Conservation (phyloP, 2,888 invertebrate species). For the Diplolepis rosae region DNA sequence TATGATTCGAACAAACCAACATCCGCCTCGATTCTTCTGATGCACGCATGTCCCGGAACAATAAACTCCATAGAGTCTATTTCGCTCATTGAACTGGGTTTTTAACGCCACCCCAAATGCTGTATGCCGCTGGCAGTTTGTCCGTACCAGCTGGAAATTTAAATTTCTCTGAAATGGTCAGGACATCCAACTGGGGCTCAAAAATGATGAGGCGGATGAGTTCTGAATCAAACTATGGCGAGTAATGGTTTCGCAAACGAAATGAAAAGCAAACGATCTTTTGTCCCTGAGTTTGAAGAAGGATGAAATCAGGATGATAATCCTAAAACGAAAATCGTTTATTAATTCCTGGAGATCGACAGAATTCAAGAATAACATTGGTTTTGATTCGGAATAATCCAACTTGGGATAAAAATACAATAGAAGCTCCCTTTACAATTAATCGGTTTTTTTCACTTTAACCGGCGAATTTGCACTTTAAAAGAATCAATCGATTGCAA, state of each 20-base stretch:
- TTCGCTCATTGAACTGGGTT: constrained; percentile 25
- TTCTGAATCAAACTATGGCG: constrained; percentile 42
- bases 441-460: neutral
- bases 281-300: constrained; percentile 31
- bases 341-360: neutral
- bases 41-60: constrained; percentile 37
- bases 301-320: neutral
- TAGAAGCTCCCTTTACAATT: neutral
- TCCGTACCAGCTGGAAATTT: constrained; percentile 37
- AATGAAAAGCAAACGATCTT: constrained; percentile 46
- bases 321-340: neutral
- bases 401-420: neutral
- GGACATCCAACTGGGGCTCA: constrained; percentile 39
- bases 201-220: constrained; percentile 30
- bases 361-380: neutral
- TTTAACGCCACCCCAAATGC: constrained; percentile 41
- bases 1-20: neutral
- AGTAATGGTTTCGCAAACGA: constrained; percentile 47
- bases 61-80: constrained; percentile 34
- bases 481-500: no score
- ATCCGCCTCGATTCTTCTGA: neutral
- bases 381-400: neutral
- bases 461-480: neutral
- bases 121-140: constrained; percentile 28
- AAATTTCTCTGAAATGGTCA: constrained; percentile 39